These are phyloP conservation scores for Lophius piscatorius DNA, from an alignment of 2,113 vertebrate species.

Conservation along the genomic window DNA sequence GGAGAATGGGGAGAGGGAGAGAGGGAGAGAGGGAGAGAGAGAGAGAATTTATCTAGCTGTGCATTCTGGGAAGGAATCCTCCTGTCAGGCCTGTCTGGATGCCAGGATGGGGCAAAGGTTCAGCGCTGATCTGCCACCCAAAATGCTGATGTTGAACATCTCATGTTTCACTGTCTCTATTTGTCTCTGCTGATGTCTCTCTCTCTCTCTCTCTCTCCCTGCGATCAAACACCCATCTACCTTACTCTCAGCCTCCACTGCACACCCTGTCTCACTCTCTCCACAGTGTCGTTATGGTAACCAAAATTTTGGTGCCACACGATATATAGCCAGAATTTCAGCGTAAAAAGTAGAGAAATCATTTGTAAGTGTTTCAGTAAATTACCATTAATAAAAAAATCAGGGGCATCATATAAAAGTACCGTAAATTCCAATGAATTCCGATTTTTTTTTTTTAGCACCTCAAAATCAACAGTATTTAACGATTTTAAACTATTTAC, in stretches of 20 bases:
- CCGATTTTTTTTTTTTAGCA: no score
- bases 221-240: slow-evolving; percentile 25
- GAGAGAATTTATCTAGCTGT: not conserved
- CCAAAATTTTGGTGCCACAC: slow-evolving; percentile 17
- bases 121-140: slow-evolving; percentile 38
- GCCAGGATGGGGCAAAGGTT: slow-evolving; percentile 42
- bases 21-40: not conserved
- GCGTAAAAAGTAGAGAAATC: no score
- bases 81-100: slow-evolving; percentile 38
- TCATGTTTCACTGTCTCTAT: slow-evolving; percentile 4
- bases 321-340: no score
- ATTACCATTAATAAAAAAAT: no score
- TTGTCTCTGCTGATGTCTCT: no score
- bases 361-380: no score
- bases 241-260: slow-evolving; percentile 21
- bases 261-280: slow-evolving; percentile 43
- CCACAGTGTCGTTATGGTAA: slow-evolving; percentile 54
- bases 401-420: no score
- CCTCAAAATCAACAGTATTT: no score
- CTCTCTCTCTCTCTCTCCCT: slow-evolving; percentile 31
- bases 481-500: no score
- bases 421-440: no score
- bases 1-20: no score
- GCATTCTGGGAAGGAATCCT: slow-evolving; percentile 36
- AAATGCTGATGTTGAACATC: slow-evolving; percentile 55